Evolutionary conservation across 2,888 invertebrate genomes (phyloP).

Genomic region (Athalia rosae): DNA sequence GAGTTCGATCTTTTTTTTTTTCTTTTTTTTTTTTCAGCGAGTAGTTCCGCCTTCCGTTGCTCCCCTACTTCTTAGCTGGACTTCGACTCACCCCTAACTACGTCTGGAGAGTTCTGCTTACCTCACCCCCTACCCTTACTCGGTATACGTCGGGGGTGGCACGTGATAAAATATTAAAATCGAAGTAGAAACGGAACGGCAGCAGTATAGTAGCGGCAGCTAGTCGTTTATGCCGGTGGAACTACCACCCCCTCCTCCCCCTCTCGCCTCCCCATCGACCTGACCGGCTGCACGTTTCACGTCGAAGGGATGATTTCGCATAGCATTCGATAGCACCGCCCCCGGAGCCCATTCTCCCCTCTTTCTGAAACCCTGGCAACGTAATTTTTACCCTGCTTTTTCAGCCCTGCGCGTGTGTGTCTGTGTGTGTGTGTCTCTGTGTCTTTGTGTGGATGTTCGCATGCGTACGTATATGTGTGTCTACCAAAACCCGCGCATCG

Average conservation of each 20-base stretch:
- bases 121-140: constrained; percentile 6
- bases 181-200: constrained; percentile 51
- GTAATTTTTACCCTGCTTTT: background rate
- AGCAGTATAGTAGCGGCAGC: constrained; percentile 16
- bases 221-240: constrained; percentile 22
- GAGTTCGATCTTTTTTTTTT: background rate
- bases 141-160: constrained; percentile 38
- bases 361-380: background rate
- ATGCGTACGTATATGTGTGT: too few relatives aligned
- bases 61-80: constrained; percentile 52
- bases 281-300: constrained; percentile 21
- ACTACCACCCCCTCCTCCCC: background rate
- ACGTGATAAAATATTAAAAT: constrained; percentile 61
- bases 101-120: background rate
- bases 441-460: too few relatives aligned
- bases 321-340: background rate
- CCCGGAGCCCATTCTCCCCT: background rate
- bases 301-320: constrained; percentile 24
- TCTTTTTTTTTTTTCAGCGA: background rate
- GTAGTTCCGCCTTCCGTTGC: background rate
- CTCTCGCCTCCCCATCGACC: background rate
- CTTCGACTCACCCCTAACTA: constrained; percentile 45
- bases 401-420: too few relatives aligned
- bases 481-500: too few relatives aligned
- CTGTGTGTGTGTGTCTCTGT: too few relatives aligned